Base-by-base conservation (phyloP, 2,113 vertebrate genomes). In the Lepidiolamprologus cunningtoni region DNA sequence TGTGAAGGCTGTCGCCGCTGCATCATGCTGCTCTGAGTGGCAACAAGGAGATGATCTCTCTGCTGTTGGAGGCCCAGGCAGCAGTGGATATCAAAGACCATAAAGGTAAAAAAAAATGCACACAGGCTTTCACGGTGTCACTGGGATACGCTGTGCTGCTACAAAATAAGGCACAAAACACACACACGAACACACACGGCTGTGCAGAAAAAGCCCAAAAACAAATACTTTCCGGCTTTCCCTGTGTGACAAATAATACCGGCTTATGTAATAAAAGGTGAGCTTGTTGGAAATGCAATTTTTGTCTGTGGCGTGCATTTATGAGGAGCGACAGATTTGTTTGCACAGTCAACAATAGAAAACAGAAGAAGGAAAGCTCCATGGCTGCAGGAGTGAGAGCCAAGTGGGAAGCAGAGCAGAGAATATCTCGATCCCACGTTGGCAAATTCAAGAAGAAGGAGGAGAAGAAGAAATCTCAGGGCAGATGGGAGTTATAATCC, bases 81-180 rank as follows among this genome's bases (percentile, higher is more conserved):
- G 97, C 97, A 0, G 98, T 99, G 93, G 98, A 99, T 95, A 99
- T 99, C 93, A 99, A 98, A 96, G 99, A 99, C 93, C 96, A 99
- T 83, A 99, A 99, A 98, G 99, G 99, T 93, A 92, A 89, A 81
- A 71, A 86, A 89, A 81, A 68, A 82, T 3, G 57, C 26, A 54
- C 61, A 80, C 28, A 57, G 17, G 35, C 63, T 31, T 78, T 19
- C 4, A 40, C 63, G n/a, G 4, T 73, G 54, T 85, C 40, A 76
- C 57, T 37, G 50, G 45, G 71, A 40, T n/a, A 35, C 8, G 19
- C 31, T 47, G 1, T 71, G 42, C 84, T 45, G 16, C 16, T 45
- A 21, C 33, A 40, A 73, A 73, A 47, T 21, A 42, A 52, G 19
- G 16, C 42, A 17, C 26, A 86, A 82, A 83, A 66, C 61, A 66